Conservation (phyloP, 2,113 vertebrate species). For the Leptodactylus fuscus region DNA sequence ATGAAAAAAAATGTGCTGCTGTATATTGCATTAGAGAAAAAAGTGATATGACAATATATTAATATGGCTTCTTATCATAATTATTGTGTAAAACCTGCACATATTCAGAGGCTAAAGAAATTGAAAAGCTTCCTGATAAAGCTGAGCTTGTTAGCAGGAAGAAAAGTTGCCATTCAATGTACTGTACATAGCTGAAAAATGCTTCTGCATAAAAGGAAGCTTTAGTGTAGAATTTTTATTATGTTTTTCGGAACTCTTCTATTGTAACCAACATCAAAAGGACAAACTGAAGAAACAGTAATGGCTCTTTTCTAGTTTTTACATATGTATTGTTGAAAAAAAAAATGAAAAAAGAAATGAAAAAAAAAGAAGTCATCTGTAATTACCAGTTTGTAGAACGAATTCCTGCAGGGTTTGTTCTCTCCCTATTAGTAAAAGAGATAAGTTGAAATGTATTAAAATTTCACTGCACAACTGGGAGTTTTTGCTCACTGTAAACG, state of each 20-base stretch:
- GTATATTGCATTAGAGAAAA: neutral
- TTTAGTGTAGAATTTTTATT: slow-evolving; percentile 72
- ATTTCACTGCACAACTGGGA: slow-evolving; percentile 87
- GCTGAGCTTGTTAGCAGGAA: slow-evolving; percentile 49
- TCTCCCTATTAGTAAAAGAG: slow-evolving; percentile 88
- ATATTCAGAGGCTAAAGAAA: neutral
- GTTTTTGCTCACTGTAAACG: slow-evolving; percentile 87
- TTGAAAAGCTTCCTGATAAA: slow-evolving; percentile 62
- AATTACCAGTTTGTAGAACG: slow-evolving; percentile 84
- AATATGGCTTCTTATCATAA: neutral
- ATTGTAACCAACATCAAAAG: slow-evolving; percentile 81
- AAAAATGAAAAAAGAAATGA: slow-evolving; percentile 67
- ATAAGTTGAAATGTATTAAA: slow-evolving; percentile 90
- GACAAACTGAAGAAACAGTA: slow-evolving; percentile 63
- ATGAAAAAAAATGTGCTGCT: neutral
- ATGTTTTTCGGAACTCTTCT: slow-evolving; percentile 72
- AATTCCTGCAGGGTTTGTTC: slow-evolving; percentile 87
- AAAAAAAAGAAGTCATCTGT: slow-evolving; percentile 77
- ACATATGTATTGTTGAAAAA: slow-evolving; percentile 82
- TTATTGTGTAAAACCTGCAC: neutral
- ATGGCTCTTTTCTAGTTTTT: slow-evolving; percentile 75
- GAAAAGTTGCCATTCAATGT: slow-evolving; percentile 62
- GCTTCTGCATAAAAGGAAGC: slow-evolving; percentile 71
- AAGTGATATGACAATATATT: neutral
- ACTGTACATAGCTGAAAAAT: slow-evolving; percentile 66